phyloP scores from a whole-genome alignment of 1,140 invertebrate species.

The Scaptomyza pallida region DNA sequence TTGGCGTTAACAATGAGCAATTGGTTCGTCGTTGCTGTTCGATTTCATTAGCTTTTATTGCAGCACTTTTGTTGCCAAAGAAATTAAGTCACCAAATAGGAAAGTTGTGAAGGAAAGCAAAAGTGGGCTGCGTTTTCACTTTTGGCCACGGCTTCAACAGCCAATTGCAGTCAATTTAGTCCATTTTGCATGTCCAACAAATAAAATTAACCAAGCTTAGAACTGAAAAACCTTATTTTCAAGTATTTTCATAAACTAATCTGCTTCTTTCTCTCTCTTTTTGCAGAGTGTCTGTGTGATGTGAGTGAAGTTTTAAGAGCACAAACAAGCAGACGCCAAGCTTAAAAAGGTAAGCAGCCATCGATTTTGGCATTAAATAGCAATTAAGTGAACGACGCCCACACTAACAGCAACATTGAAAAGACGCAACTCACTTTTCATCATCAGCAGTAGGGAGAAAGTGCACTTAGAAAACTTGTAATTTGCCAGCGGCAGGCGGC shows the following conservation, averaged over 20 bases:
- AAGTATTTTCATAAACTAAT: slow-evolving; percentile 73
- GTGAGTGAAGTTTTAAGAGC: slow-evolving; percentile 56
- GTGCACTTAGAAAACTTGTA: slow-evolving; percentile 59
- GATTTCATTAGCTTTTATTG: slow-evolving; percentile 75
- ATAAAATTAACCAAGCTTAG: slow-evolving; percentile 20
- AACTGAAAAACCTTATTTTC: slow-evolving; percentile 15
- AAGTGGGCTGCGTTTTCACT: slow-evolving; percentile 70
- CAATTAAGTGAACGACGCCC: slow-evolving; percentile 49
- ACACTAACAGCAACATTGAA: slow-evolving; percentile 6
- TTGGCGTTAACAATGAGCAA: slow-evolving; percentile 45
- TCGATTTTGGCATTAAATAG: slow-evolving; percentile 66
- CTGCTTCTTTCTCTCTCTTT: slow-evolving; percentile 30
- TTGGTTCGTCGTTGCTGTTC: slow-evolving; percentile 47
- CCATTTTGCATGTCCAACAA: slow-evolving; percentile 44
- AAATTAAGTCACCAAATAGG: slow-evolving; percentile 80
- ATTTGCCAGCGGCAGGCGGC: slow-evolving; percentile 53
- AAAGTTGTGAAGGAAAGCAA: slow-evolving; percentile 71
- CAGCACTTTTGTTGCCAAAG: slow-evolving; percentile 59
- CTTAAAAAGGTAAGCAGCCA: slow-evolving; percentile 68
- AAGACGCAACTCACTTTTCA: slow-evolving; percentile 57
- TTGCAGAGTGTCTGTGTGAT: slow-evolving; percentile 52
- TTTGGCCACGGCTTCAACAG: slow-evolving; percentile 32
- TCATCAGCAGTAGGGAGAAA: slow-evolving; percentile 53
- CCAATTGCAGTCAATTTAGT: slow-evolving; percentile 61
- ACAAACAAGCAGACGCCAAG: slow-evolving; percentile 35